A percentile compares a stretch with the other conserved stretches of the same genome.
phyloP scores from a whole-genome alignment of 1,140 invertebrate genomes.

The Meloidogyne hapla region DNA sequence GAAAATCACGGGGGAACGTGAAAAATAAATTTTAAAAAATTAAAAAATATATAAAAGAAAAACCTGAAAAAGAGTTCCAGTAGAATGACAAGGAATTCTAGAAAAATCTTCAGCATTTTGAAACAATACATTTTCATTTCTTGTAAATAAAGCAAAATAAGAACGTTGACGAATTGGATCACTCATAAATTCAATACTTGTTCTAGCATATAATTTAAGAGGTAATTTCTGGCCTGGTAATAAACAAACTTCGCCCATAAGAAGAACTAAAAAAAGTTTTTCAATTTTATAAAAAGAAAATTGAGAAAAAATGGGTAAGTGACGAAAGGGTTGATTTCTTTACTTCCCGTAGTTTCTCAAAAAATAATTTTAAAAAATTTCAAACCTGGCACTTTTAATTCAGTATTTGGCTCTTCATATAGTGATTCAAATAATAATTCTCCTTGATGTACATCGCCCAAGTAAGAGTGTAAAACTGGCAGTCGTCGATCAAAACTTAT shows the following conservation, averaged over 20 bases:
- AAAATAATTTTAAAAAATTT: not conserved
- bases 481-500: slow-evolving; percentile 2
- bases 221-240: slow-evolving; percentile 20
- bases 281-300: not conserved
- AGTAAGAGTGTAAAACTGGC: slow-evolving; percentile 12
- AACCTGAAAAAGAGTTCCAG: slow-evolving; percentile 27
- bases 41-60: no score
- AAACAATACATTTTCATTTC: not conserved
- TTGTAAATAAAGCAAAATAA: slow-evolving; percentile 9
- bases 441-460: slow-evolving; percentile 13
- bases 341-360: not conserved
- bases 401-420: slow-evolving; percentile 14
- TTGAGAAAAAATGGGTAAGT: not conserved
- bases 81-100: not conserved
- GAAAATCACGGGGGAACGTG: no score
- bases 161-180: slow-evolving; percentile 16
- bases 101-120: slow-evolving; percentile 22
- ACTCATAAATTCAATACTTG: slow-evolving; percentile 6
- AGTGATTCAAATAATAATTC: slow-evolving; percentile 5
- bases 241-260: slow-evolving; percentile 18
- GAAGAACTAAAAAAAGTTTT: not conserved
- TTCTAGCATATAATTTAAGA: not conserved
- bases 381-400: slow-evolving; percentile 12
- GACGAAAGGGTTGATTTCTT: not conserved
- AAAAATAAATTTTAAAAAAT: not conserved